These are phyloP conservation scores for Camptogramma bilineatum DNA, from an alignment of 2,888 invertebrate species.

Conservation along the genomic window DNA sequence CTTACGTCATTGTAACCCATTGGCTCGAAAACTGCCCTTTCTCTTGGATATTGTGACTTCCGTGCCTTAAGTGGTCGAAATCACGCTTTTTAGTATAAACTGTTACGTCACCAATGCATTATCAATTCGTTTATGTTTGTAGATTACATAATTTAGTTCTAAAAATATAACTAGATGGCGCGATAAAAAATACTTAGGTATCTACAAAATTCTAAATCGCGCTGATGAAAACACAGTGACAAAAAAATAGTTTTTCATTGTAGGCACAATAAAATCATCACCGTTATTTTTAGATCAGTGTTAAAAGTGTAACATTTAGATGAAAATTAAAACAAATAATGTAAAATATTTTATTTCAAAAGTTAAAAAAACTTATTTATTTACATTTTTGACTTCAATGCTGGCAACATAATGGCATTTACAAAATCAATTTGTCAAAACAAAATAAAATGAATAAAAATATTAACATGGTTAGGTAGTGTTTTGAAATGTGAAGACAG, in stretches of 20 bases:
- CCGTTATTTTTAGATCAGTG: too few species aligned
- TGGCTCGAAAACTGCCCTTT: conserved; percentile 11
- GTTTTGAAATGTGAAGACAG: not conserved
- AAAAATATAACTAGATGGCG: too few species aligned
- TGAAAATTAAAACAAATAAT: not conserved
- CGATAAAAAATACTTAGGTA: too few species aligned
- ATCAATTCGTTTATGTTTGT: too few species aligned
- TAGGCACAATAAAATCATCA: too few species aligned
- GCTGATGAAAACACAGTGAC: too few species aligned
- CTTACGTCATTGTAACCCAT: not conserved
- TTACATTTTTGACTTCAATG: conserved; percentile 31
- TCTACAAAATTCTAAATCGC: too few species aligned
- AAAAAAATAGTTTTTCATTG: too few species aligned
- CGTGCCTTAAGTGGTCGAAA: conserved; percentile 8
- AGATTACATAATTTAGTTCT: too few species aligned
- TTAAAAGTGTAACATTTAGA: too few species aligned
- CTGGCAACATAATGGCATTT: conserved; percentile 37
- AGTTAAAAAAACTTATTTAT: conserved; percentile 25
- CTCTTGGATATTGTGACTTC: conserved; percentile 6
- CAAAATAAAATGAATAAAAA: conserved; percentile 4
- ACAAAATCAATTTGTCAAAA: conserved; percentile 15
- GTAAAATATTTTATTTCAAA: conserved; percentile 24
- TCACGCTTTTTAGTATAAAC: conserved; percentile 4
- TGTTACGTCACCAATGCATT: not conserved
- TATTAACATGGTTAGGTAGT: not conserved